phyloP scores from a whole-genome alignment of 1,140 invertebrate species.

The Schlechtendalia chinensis region DNA sequence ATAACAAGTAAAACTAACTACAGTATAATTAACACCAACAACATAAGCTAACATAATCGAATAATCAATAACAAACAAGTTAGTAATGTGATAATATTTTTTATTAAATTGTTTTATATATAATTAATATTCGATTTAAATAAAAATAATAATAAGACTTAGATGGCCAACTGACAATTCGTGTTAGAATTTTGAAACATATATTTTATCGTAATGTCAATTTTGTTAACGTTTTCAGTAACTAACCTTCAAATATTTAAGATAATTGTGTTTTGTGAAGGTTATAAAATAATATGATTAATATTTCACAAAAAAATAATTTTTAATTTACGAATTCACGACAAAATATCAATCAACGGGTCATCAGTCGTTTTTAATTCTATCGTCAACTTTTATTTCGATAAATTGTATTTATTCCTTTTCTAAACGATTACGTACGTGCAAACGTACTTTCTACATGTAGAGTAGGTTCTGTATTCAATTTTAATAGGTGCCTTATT shows the following conservation, averaged over 20 bases:
- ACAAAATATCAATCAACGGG: not conserved
- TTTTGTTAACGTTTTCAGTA: not conserved
- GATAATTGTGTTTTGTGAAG: not conserved
- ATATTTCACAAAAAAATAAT: not conserved
- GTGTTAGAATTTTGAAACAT: not conserved
- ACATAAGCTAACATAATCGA: not conserved
- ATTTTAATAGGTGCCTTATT: slow-evolving; percentile 38
- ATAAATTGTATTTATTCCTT: not conserved
- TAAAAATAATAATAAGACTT: not conserved
- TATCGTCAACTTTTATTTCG: not conserved
- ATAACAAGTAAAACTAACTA: too few species aligned
- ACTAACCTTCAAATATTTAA: slow-evolving; percentile 19
- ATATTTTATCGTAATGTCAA: not conserved
- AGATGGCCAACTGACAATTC: not conserved
- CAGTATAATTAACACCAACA: too few species aligned
- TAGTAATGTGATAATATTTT: not conserved
- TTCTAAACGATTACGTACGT: slow-evolving; percentile 12
- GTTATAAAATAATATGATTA: not conserved
- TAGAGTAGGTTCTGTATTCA: slow-evolving; percentile 20
- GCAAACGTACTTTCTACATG: slow-evolving; percentile 18
- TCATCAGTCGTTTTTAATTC: not conserved
- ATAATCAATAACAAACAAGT: not conserved
- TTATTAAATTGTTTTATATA: not conserved
- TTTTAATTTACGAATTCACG: not conserved
- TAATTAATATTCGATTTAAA: not conserved